phyloP scores from a whole-genome alignment of 2,888 invertebrate species.

The Folsomia manolachei region DNA sequence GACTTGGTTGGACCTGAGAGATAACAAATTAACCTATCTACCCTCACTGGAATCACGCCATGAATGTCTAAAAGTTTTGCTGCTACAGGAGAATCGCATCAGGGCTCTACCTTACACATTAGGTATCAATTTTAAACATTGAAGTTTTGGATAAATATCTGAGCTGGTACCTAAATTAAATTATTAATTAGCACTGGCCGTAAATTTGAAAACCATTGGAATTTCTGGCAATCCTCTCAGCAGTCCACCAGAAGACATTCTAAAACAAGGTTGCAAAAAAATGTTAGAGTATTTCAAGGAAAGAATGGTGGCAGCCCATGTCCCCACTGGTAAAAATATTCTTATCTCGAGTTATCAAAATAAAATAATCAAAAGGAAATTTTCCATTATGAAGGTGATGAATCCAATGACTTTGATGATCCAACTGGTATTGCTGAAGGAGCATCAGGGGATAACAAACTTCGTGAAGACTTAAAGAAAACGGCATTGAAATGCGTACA shows the following conservation, averaged over 20 bases:
- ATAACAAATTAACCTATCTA: constrained; percentile 27
- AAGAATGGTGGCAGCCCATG: not conserved
- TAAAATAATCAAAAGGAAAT: not conserved
- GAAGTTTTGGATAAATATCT: too few relatives aligned
- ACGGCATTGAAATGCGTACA: constrained; percentile 17
- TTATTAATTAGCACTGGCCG: constrained; percentile 17
- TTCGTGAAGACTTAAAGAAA: constrained; percentile 20
- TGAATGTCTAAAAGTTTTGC: constrained; percentile 28
- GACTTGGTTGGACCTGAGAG: constrained; percentile 38
- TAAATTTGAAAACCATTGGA: constrained; percentile 34
- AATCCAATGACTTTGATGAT: not conserved
- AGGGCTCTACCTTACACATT: constrained; percentile 34
- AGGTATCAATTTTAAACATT: constrained; percentile 24
- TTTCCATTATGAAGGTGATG: constrained; percentile 3
- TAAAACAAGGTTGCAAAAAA: constrained; percentile 26
- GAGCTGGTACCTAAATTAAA: not conserved
- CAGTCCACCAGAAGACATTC: constrained; percentile 30
- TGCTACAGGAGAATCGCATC: constrained; percentile 39
- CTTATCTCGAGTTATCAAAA: too few relatives aligned
- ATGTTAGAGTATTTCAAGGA: constrained; percentile 26
- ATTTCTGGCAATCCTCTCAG: constrained; percentile 33
- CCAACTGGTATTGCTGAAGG: not conserved
- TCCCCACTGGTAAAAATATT: too few relatives aligned
- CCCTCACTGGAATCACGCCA: constrained; percentile 29
- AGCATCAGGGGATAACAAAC: constrained; percentile 14